Conservation (phyloP, 92 coral and sea anemone species). For the Galaxea fascicularis region DNA sequence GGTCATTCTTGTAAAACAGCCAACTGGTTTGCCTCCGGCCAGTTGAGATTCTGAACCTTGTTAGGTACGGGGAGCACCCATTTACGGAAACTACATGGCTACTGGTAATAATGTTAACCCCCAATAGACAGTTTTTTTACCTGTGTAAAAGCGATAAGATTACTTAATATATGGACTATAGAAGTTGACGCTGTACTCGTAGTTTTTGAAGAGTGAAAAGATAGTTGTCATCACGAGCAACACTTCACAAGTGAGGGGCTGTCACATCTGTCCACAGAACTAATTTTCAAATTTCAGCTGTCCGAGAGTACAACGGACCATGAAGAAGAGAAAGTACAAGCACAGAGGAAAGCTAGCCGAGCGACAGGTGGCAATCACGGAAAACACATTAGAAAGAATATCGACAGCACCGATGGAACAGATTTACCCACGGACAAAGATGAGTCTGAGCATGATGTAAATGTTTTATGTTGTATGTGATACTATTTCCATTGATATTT, state of each 20-base stretch:
- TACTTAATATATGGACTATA: too few species aligned
- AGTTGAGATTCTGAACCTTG: too few species aligned
- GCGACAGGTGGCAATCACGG: neutral
- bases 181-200: too few species aligned
- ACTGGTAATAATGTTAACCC: too few species aligned
- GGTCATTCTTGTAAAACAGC: too few species aligned
- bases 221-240: neutral
- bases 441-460: slow-evolving; percentile 7
- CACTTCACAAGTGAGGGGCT: neutral
- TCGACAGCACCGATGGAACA: neutral
- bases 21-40: too few species aligned
- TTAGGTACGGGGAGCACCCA: too few species aligned
- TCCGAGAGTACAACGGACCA: slow-evolving; percentile 27
- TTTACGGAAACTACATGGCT: too few species aligned
- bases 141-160: too few species aligned
- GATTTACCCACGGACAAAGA: neutral
- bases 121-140: too few species aligned
- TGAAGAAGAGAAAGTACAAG: neutral
- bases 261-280: neutral
- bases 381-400: neutral
- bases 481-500: neutral
- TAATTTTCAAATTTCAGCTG: neutral
- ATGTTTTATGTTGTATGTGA: neutral
- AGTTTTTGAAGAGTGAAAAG: too few species aligned
- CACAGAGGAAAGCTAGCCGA: neutral